Base-by-base conservation (phyloP, 2,888 invertebrate species). In the Platynereis dumerilii region DNA sequence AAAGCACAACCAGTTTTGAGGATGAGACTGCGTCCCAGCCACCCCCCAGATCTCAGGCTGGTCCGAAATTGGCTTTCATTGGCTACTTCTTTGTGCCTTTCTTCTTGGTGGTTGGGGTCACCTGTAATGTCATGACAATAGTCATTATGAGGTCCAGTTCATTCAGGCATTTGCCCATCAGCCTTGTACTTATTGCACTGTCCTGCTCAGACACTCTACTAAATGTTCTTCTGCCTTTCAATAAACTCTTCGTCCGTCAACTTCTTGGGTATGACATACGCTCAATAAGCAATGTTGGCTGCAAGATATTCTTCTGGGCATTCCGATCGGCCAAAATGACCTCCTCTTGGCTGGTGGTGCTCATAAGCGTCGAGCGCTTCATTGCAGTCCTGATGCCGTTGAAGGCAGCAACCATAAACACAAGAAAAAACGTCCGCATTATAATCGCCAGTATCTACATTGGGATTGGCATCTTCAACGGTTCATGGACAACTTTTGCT, bases 281-380 rank as follows among this genome's bases (percentile, higher is more conserved):
- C 29, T 69, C 74, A 0, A 20, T 73, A 7, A 68, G 69, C 10
- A 64, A 66, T 45, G 24, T 66, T 0, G 69, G 72, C 15, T 76
- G 76, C 60, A 72, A 73, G 27, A 24, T 72, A 1, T 76, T 74
- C 66, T 76, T 73, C 56, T 69, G 71, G 44, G 65, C 71, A 15
- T 71, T 68, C 56, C 64, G 69, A 48, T 69, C 73, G 5, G 66
- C 69, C 10, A 76, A 76, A 62, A 74, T 74, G 72, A 71, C 73
- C 54, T 76, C 76, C 54, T 75, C 76, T 7, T 75, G 76, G 76
- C 64, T 75, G 17, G 70, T 76, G 0, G 74, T 74, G 0, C 65
- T 72, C 34, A 65, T 76, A n/a, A 72, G 72, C 57, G 64, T 74
- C 20, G 75, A 76, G 56, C 64, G 76, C 1, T 74, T 76, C 48